Percentiles rank a stretch among this genome's conserved stretches.
Evolutionary conservation across 2,797 vertebrate genomes (phyloP).

Genomic region (Basileuterus tristriatus): DNA sequence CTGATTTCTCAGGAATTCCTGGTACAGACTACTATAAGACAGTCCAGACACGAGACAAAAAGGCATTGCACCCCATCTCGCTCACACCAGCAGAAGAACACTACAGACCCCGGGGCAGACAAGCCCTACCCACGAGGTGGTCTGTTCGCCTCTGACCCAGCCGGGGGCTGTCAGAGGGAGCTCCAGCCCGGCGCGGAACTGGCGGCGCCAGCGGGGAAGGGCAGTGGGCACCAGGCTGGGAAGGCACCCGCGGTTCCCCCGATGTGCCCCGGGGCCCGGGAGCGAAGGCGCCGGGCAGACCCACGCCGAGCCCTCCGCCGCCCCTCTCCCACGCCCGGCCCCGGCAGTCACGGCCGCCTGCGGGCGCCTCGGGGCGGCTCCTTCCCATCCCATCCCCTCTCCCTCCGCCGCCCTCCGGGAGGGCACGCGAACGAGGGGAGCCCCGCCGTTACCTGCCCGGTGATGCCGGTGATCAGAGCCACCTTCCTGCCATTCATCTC

Average conservation of each 20-base stretch:
- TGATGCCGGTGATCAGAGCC: slow-evolving; percentile 66
- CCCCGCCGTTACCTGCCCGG: slow-evolving; percentile 28
- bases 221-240: neutral
- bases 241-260: no score
- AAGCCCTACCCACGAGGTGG: neutral
- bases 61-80: neutral
- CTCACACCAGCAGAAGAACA: rapidly evolving
- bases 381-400: neutral
- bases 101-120: rapidly evolving
- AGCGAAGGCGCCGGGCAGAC: neutral
- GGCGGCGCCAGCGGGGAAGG: rapidly evolving
- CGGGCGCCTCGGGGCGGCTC: neutral
- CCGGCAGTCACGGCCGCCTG: neutral
- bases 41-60: neutral
- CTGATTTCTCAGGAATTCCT: neutral
- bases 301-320: neutral
- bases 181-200: neutral
- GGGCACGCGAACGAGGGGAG: neutral
- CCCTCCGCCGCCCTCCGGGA: neutral
- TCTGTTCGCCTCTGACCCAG: neutral
- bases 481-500: slow-evolving; percentile 42
- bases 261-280: neutral
- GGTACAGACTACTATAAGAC: neutral
- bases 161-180: neutral
- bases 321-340: neutral